Evolutionary conservation across 1,140 invertebrate species (phyloP).

Genomic region (Yoshiicerus persimilis): DNA sequence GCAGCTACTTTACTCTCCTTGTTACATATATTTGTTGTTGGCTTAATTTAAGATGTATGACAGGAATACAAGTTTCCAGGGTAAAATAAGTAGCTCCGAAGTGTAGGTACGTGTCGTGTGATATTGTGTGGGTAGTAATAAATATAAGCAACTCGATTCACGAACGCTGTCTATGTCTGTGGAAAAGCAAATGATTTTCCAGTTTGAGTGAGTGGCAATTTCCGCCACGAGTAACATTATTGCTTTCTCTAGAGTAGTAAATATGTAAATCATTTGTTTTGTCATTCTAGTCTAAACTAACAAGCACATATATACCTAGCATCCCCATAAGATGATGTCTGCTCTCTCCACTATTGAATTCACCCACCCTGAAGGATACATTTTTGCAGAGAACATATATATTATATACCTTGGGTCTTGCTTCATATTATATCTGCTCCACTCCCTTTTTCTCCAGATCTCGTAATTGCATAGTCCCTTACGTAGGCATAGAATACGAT

Average conservation of each 20-base stretch:
- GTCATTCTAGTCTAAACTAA: neutral
- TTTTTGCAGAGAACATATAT: too few species aligned
- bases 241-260: neutral
- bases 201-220: neutral
- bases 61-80: neutral
- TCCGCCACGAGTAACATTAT: neutral
- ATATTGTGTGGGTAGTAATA: too few species aligned
- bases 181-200: neutral
- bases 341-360: too few species aligned
- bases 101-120: too few species aligned
- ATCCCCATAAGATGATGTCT: neutral
- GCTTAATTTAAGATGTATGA: neutral
- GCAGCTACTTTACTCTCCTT: neutral
- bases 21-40: neutral
- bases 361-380: too few species aligned
- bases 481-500: too few species aligned
- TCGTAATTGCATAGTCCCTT: too few species aligned
- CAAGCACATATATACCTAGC: neutral
- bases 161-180: neutral
- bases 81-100: too few species aligned
- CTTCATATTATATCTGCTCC: too few species aligned
- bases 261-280: neutral
- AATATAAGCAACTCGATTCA: neutral
- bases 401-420: too few species aligned
- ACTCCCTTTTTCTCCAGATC: too few species aligned